These are phyloP conservation scores for Sitta europaea DNA, from an alignment of 2,113 vertebrate genomes.

Conservation along the genomic window DNA sequence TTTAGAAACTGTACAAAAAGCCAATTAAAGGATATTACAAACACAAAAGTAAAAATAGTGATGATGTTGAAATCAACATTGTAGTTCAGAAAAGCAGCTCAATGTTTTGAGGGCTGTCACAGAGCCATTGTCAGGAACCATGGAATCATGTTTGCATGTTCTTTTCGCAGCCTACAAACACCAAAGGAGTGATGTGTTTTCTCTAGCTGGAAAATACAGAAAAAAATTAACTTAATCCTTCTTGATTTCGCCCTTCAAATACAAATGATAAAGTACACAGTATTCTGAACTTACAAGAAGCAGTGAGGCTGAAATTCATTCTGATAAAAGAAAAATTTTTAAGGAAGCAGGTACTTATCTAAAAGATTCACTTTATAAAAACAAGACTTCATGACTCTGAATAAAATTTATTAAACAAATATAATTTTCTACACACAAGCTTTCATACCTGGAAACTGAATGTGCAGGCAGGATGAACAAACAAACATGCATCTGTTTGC, in stretches of 20 bases:
- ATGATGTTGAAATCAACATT: background rate
- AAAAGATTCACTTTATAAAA: background rate
- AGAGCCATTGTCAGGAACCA: background rate
- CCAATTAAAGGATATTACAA: background rate
- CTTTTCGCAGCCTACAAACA: background rate
- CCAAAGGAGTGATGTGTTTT: background rate
- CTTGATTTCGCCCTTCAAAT: background rate
- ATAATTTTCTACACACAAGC: background rate
- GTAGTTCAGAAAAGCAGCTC: background rate
- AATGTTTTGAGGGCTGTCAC: background rate
- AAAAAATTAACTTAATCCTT: background rate
- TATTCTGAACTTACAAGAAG: background rate
- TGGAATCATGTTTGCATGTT: background rate
- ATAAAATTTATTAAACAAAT: background rate
- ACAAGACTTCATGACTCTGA: background rate
- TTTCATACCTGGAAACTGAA: background rate
- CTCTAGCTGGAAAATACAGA: background rate
- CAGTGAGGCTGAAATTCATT: background rate
- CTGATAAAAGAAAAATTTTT: background rate
- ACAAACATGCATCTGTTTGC: background rate
- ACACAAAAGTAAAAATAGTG: background rate
- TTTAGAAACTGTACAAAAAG: background rate
- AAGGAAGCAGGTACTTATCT: background rate
- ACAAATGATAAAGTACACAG: background rate
- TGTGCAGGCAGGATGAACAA: background rate